Base-by-base conservation (phyloP, 1,140 invertebrate genomes). In the Condylostylus longicornis region DNA sequence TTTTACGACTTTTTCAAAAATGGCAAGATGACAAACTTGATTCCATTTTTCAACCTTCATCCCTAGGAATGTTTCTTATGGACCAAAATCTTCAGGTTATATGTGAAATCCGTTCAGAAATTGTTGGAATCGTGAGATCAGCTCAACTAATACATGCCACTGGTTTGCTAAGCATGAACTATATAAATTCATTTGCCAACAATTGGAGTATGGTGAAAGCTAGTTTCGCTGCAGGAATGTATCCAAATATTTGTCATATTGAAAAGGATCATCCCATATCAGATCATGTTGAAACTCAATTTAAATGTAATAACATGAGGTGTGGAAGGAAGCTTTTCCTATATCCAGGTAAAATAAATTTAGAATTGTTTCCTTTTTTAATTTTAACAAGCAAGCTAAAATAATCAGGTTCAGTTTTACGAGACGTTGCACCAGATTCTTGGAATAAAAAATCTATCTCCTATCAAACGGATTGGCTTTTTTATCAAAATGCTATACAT, bases 161-260 rank as follows among this genome's bases (percentile, higher is more conserved):
- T 46, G 82, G 81, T 2, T 66, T 73, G 4, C 72, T 80, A 2
- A 79, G 83, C 50, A 79, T 88, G 18, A 64, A 75, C 44, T 76
- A 78, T 44, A 64, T 84, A 4, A 96, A 95, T 64, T 58, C 67
- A 0, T 85, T 91, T 63, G 86, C 88, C 1, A 77, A 83, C 48
- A 86, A 83, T 59, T 95, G 89, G 88, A 74, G 82, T 12, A 71
- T 93, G 10, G 79, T 96, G 0, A 96, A 95, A 62, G 89, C 86
- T 3, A 83, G 85, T 4, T 53, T 97, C 4, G 75, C 77, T 33
- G 80, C 79, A 18, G 89, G 88, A 3, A 64, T 84, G 18, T 95
- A 93, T 66, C 89, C 90, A 1, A 86, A 89, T 50, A 61, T 95
- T 18, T 81, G 85, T 28, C 3, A 25, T 17, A 35, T 19, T n/a